Evolutionary conservation across 2,113 vertebrate genomes (phyloP).

Genomic region (Thalassarche chlororhynchos): DNA sequence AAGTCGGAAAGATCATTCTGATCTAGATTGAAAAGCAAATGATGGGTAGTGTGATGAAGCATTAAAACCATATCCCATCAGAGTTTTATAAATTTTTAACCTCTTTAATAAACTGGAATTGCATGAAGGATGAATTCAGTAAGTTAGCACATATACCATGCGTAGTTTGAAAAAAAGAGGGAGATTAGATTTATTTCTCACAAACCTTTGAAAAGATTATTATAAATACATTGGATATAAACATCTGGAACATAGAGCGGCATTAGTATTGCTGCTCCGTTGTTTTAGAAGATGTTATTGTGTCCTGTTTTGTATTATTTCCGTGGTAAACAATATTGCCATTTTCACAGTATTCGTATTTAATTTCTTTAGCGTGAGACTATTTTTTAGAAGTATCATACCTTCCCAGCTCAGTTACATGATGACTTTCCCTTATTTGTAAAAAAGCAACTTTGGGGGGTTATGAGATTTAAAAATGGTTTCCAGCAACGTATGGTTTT

Average conservation of each 20-base stretch:
- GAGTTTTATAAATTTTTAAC: constrained; percentile 87
- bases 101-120: constrained; percentile 85
- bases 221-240: constrained; percentile 58
- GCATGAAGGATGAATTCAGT: constrained; percentile 81
- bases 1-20: constrained; percentile 78
- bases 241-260: background rate
- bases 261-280: background rate
- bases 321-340: background rate
- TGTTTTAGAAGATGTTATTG: constrained; percentile 19
- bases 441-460: background rate
- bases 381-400: background rate
- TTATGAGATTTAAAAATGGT: background rate
- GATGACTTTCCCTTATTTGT: background rate
- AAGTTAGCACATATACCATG: constrained; percentile 68
- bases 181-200: constrained; percentile 63
- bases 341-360: background rate
- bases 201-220: constrained; percentile 51
- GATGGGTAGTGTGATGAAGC: constrained; percentile 85
- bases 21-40: constrained; percentile 87
- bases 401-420: background rate
- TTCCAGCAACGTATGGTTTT: background rate
- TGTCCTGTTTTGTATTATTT: background rate
- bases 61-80: constrained; percentile 84
- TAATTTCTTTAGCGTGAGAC: background rate
- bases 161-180: constrained; percentile 25